Conservation (phyloP, 2,113 vertebrate genomes). For the Condylura cristata region DNA sequence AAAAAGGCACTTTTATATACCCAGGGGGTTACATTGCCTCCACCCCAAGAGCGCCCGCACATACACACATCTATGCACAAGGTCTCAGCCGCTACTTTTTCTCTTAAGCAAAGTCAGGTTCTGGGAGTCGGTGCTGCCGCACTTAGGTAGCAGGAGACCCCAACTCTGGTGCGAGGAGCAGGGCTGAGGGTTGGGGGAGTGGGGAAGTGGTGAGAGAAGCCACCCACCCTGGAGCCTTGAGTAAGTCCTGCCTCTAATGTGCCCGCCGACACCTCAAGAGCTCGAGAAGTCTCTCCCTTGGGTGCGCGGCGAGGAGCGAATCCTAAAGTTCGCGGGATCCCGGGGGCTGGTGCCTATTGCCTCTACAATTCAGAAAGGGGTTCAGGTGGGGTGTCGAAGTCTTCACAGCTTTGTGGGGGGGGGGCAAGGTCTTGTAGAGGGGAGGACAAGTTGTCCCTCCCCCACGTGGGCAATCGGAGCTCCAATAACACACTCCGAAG, state of each 20-base stretch:
- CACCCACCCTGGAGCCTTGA: neutral
- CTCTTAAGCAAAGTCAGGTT: neutral
- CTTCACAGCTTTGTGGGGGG: neutral
- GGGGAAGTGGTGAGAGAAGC: too few relatives aligned
- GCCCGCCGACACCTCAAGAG: neutral
- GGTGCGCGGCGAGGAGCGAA: fast-evolving
- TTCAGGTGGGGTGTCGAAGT: neutral
- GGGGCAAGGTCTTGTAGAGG: neutral
- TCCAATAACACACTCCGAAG: neutral
- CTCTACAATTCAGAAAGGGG: neutral
- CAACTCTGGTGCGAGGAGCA: neutral
- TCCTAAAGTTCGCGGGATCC: neutral
- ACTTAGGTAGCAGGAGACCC: fast-evolving
- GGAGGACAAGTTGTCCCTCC: neutral
- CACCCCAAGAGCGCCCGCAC: neutral
- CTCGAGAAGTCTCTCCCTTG: fast-evolving
- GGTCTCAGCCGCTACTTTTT: neutral
- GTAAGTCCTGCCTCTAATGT: neutral
- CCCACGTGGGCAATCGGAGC: neutral
- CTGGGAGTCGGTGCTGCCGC: neutral
- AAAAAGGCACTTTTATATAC: neutral
- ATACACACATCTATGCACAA: neutral
- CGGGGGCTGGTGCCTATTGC: too few relatives aligned
- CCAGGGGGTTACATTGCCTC: neutral
- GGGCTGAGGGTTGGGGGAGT: neutral